These are phyloP conservation scores for Parazoanthus swiftii DNA, from an alignment of 92 coral and sea anemone genomes.

Conservation along the genomic window DNA sequence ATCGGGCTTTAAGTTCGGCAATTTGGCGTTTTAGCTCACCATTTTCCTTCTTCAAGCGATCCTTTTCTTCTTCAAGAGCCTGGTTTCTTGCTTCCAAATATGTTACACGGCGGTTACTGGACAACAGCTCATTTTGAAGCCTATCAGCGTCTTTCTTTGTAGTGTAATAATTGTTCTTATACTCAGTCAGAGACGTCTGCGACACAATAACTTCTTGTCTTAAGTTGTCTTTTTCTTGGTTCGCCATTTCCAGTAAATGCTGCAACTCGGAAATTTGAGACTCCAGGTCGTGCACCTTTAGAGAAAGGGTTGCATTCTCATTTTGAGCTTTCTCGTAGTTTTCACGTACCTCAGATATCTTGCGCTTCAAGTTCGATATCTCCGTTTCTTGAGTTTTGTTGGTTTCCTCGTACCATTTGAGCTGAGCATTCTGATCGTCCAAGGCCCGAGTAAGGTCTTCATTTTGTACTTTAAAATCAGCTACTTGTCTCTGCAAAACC, in stretches of 20 bases:
- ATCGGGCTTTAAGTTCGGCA: slow-evolving; percentile 82
- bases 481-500: slow-evolving; percentile 66
- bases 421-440: slow-evolving; percentile 81
- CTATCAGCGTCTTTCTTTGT: slow-evolving; percentile 88
- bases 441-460: slow-evolving; percentile 73
- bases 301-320: slow-evolving; percentile 65
- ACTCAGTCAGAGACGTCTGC: slow-evolving; percentile 75
- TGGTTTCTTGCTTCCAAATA: slow-evolving; percentile 79
- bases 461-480: slow-evolving; percentile 68
- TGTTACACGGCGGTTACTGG: slow-evolving; percentile 77
- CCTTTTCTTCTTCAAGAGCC: slow-evolving; percentile 83
- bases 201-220: slow-evolving; percentile 72
- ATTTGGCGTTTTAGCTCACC: slow-evolving; percentile 73
- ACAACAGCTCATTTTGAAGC: slow-evolving; percentile 83
- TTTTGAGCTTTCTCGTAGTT: slow-evolving; percentile 84
- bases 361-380: slow-evolving; percentile 72
- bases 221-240: slow-evolving; percentile 84
- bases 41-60: slow-evolving; percentile 78
- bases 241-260: slow-evolving; percentile 74
- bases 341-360: slow-evolving; percentile 70
- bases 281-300: slow-evolving; percentile 85
- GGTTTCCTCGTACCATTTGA: slow-evolving; percentile 87
- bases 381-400: slow-evolving; percentile 82
- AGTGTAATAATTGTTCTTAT: slow-evolving; percentile 70
- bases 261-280: slow-evolving; percentile 73